A percentile compares a stretch with the other conserved stretches of the same genome.
phyloP scores from a whole-genome alignment of 2,113 vertebrate species.

The Gymnobelideus leadbeateri region DNA sequence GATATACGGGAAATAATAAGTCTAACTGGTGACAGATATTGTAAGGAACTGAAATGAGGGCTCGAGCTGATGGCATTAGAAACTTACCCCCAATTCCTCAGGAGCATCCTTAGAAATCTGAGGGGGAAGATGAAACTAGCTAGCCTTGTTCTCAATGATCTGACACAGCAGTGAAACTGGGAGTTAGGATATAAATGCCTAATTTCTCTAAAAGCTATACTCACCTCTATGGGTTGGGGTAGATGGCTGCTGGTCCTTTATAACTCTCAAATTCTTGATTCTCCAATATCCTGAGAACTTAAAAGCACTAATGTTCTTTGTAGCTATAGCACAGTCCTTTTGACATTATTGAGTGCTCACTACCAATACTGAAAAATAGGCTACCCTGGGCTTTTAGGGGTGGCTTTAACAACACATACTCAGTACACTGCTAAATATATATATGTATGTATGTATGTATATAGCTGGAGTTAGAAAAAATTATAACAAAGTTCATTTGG shows the following conservation, averaged over 20 bases:
- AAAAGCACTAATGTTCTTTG: not conserved
- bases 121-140: not conserved
- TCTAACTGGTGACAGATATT: not conserved
- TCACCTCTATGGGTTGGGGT: not conserved
- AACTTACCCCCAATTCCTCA: not conserved
- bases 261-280: not conserved
- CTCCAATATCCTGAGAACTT: not conserved
- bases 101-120: not conserved
- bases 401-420: not conserved
- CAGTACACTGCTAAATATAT: not conserved
- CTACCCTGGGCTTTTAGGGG: not conserved
- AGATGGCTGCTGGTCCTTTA: not conserved
- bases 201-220: not conserved
- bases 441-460: no score
- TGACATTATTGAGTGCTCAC: not conserved
- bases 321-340: not conserved
- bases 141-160: not conserved
- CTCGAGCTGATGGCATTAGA: not conserved
- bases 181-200: not conserved
- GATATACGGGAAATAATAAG: not conserved
- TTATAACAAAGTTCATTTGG: no score
- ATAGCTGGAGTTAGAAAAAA: no score
- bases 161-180: not conserved
- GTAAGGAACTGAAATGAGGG: not conserved
- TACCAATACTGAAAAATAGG: not conserved